Percentiles rank a stretch among this genome's conserved stretches.
Evolutionary conservation across 2,888 invertebrate genomes (phyloP).

Genomic region (Salticus scenicus): DNA sequence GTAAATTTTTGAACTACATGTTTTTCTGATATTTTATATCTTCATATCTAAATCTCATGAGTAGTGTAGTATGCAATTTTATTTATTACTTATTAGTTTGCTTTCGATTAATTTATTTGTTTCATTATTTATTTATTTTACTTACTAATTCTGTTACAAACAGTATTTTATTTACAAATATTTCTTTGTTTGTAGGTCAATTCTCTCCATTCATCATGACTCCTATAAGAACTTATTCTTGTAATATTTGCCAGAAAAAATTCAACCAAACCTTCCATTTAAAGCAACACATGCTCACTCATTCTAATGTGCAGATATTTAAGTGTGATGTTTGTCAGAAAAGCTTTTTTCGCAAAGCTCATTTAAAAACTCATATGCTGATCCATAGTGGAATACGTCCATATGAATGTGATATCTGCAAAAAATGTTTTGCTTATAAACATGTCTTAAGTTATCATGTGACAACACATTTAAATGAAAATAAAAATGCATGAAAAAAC

Average conservation of each 20-base stretch:
- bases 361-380: neutral
- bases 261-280: constrained; percentile 4
- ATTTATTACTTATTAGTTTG: no score
- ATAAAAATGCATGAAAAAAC: neutral
- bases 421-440: constrained; percentile 1
- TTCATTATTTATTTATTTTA: no score
- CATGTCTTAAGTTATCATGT: constrained; percentile 12
- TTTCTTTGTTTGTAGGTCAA: no score
- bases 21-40: no score
- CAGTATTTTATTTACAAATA: no score
- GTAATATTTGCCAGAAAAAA: neutral
- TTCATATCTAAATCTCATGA: no score
- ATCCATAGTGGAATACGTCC: constrained; percentile 12
- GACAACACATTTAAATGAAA: neutral
- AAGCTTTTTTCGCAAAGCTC: neutral
- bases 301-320: neutral
- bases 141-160: no score
- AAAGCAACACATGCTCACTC: constrained; percentile 11
- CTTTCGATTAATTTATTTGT: no score
- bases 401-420: no score
- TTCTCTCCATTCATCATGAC: neutral
- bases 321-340: neutral
- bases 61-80: no score
- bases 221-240: neutral
- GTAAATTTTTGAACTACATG: no score